Evolutionary conservation across 1,140 invertebrate genomes (phyloP), one percentile per base, ranked within the genome.

Genomic region (Pentalonia nigronervosa): DNA sequence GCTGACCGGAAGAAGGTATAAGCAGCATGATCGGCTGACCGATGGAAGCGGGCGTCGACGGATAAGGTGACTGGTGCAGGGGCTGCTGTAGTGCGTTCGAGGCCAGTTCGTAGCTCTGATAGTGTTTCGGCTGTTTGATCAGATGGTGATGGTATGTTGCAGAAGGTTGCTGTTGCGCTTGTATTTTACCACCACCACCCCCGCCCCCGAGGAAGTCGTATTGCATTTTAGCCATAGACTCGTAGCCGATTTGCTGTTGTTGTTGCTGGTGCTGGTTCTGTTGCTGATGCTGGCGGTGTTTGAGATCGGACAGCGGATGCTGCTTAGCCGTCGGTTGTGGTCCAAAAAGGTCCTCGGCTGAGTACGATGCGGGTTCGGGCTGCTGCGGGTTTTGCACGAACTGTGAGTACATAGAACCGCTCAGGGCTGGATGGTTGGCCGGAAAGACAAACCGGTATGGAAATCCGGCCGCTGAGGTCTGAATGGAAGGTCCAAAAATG

Each of bases 21-120:
- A 93, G 81, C 76, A 93, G 8, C 91, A 93, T 93, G 8, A 93
- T 84, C 17, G 91, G 91, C n/a, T 93, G 91, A n/a, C 34, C 81
- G 7, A 93, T 20, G 23, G 91, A 34, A 4, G 90, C 4, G 9
- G 81, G 30, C 9, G 56, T 4, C 7, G 30, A 34, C 7, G 47
- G 90, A 48, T 50, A 87, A 14, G 23, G 47, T 25, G 67, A 34
- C 45, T 83, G 90, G 7, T 91, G 90, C 23, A 56, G 34, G 1
- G 56, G 30, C 47, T 56, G 60, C 34, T 48, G 76, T 30, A 76
- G n/a, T 2, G n/a, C 0, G n/a, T 76, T 83, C 2, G 91, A 81
- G n/a, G 48, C 36, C 56, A 90, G 1, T n/a, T 90, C 89, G 53
- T 45, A 67, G 36, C 25, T 90, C 53, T 60, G 89, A 45, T 90